phyloP scores from a whole-genome alignment of 2,113 vertebrate species.

The Numenius arquata region DNA sequence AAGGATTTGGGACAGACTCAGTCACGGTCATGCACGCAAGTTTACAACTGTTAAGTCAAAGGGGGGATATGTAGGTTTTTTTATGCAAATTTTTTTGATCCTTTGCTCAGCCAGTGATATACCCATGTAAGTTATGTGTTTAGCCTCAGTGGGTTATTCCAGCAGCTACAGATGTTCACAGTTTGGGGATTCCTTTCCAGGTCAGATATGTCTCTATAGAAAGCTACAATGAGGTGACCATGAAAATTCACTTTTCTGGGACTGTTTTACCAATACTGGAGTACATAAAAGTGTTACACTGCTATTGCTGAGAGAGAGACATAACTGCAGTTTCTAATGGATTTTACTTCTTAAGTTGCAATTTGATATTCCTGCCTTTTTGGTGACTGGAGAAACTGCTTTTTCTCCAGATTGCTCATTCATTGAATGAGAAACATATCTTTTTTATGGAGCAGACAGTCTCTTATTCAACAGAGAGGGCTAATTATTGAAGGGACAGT shows the following conservation, averaged over 20 bases:
- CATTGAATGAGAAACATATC: constrained; percentile 5
- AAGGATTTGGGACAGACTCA: background rate
- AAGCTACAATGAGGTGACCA: background rate
- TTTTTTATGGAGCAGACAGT: constrained; percentile 2
- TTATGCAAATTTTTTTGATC: background rate
- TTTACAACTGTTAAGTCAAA: background rate
- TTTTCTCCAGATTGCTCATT: background rate
- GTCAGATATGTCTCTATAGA: background rate
- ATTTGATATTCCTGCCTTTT: background rate
- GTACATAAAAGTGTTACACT: background rate
- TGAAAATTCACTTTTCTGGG: background rate
- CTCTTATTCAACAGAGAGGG: background rate
- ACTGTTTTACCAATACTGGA: background rate
- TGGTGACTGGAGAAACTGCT: background rate
- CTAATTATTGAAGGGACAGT: constrained; percentile 42
- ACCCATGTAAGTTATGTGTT: background rate
- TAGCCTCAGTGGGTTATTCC: background rate
- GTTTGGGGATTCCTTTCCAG: background rate
- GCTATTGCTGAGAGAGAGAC: background rate
- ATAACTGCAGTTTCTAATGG: background rate
- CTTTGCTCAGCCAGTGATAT: background rate
- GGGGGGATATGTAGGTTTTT: background rate
- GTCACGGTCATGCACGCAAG: background rate
- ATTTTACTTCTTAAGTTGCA: background rate
- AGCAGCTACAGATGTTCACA: background rate